Percentiles rank a stretch among this genome's conserved stretches.
phyloP scores from a whole-genome alignment of 1,140 invertebrate genomes.

The Panulirus ornatus region DNA sequence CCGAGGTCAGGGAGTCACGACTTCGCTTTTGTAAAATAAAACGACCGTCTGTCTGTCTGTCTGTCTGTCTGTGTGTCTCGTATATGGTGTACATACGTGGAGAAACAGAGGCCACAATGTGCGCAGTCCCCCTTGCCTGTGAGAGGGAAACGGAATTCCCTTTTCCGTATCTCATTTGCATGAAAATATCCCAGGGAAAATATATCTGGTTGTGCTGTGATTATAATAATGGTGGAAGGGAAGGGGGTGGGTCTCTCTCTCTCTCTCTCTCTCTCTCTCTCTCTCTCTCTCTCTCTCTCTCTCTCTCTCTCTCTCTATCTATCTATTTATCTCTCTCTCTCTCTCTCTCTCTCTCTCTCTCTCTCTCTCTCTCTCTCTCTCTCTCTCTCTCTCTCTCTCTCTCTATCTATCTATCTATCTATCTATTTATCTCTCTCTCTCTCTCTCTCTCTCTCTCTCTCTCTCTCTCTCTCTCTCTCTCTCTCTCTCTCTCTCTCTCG shows the following conservation, averaged over 20 bases:
- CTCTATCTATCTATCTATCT: background rate
- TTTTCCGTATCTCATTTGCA: no score
- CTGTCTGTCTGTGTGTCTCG: background rate
- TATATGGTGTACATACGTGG: no score
- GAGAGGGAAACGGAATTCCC: no score
- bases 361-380: background rate
- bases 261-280: background rate
- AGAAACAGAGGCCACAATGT: no score
- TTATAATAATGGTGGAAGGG: no score
- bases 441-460: conserved; percentile 31
- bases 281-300: conserved; percentile 3
- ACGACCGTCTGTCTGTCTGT: background rate
- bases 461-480: conserved; percentile 36
- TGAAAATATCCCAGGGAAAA: no score
- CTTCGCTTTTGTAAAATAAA: no score
- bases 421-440: background rate
- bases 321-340: background rate
- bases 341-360: background rate
- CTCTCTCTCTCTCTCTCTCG: conserved; percentile 33
- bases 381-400: background rate
- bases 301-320: background rate
- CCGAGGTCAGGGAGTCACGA: no score
- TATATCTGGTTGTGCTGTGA: no score
- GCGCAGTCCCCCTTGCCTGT: no score
- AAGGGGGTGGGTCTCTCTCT: no score